Base-by-base conservation (phyloP, 2,888 invertebrate genomes). In the Trimorus sp. region DNA sequence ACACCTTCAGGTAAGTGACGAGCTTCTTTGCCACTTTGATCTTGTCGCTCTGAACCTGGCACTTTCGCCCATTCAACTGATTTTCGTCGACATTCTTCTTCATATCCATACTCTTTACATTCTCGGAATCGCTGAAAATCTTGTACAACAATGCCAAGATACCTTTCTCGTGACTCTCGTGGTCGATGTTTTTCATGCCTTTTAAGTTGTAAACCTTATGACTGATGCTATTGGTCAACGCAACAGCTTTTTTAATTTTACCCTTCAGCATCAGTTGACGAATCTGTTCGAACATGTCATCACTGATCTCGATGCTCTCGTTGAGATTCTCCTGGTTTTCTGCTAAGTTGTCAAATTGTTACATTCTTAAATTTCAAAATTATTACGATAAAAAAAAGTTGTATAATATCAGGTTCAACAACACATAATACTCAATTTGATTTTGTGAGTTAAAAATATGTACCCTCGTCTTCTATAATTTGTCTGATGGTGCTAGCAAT, bases 1-100 rank as follows among this genome's bases (percentile, higher is more conserved):
- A 26, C 84, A 91, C 96, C 92, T 95, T 94, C 0, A 97, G 92
- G 89, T 96, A 97, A 63, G 95, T 94, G 0, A 97, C 95, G 5
- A 94, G 92, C 80, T 92, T 93, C 83, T 94, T 94, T 89, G 94
- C 94, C 66, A 93, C 93, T 79, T 93, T 93, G 65, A 95, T 89
- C 82, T 94, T 92, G 86, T 94, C 94, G 85, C 77, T 93, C 58
- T 93, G 85, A 0, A 92, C 92, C 36, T 93, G 85, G 82, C 92
- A 92, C 86, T 92, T 93, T 83, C 86, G 82, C 71, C 85, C 85
- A 71, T 75, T 84, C 53, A 76, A 68, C 16, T 53, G 71, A 9
- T 73, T 73, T 16, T 85, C 82, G 12, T 70, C 58, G 14, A 82
- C 75, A 73, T 87, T 84, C 14, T 84, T 84, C 37, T 87, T 83